Conservation (phyloP, 37 sponge, comb jelly and placozoan genomes). For the Halichondria panicea region DNA sequence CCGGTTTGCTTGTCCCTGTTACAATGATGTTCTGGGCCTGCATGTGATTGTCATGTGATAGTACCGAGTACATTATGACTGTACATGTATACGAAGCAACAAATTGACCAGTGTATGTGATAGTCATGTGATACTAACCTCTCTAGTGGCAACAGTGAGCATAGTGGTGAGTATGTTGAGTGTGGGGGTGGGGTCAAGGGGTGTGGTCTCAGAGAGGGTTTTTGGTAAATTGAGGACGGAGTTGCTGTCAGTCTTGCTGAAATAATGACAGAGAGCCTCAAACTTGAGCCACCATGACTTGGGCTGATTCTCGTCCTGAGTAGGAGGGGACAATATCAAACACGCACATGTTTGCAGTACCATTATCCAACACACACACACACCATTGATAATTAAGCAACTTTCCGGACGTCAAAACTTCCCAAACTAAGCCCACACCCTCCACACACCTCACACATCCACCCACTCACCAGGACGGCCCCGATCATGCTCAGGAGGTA, state of each 20-base stretch:
- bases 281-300: constrained; percentile 82
- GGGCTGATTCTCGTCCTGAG: constrained; percentile 51
- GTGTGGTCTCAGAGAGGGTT: constrained; percentile 1
- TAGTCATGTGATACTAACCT: constrained; percentile 20
- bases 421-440: background rate
- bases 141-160: constrained; percentile 53
- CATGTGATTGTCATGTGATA: constrained; percentile 1
- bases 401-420: background rate
- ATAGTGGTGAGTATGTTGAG: constrained; percentile 54
- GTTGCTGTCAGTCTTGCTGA: constrained; percentile 64
- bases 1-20: constrained; percentile 11
- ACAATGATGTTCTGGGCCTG: constrained; percentile 14
- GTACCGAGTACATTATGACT: background rate
- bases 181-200: constrained; percentile 8
- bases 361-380: background rate
- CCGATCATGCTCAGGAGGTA: constrained; percentile 73
- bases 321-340: background rate
- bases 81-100: no score
- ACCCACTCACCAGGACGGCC: constrained; percentile 38
- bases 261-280: constrained; percentile 85
- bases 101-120: no score
- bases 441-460: background rate
- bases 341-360: background rate
- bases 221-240: constrained; percentile 71
- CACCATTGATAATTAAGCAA: background rate